These are phyloP conservation scores for Cataglyphis cursor DNA, from an alignment of 2,888 invertebrate genomes.

Conservation along the genomic window DNA sequence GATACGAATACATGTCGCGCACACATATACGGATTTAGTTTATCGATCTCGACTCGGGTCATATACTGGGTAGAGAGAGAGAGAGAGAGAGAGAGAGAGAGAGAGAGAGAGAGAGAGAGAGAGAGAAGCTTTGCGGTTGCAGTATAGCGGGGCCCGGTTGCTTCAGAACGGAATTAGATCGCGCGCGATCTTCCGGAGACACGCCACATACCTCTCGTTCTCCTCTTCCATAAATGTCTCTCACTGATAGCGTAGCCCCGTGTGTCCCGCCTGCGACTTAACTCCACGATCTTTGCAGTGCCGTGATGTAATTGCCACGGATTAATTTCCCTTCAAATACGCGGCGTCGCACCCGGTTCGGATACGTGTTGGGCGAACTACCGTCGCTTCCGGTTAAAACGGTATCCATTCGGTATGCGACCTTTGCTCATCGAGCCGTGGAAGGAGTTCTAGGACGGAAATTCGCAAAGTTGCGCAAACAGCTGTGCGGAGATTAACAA, in stretches of 20 bases:
- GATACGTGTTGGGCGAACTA: slow-evolving; percentile 15
- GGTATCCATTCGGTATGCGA: slow-evolving; percentile 26
- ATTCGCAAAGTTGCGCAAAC: slow-evolving; percentile 42
- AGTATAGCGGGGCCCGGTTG: not conserved
- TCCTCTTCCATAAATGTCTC: slow-evolving; percentile 35
- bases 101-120: slow-evolving; percentile 10
- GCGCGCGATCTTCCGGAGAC: slow-evolving; percentile 34
- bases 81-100: not conserved
- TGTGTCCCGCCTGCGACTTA: slow-evolving; percentile 24
- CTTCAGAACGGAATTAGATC: slow-evolving; percentile 34
- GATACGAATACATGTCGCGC: slow-evolving; percentile 36
- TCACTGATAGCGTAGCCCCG: not conserved
- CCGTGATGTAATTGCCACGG: slow-evolving; percentile 31
- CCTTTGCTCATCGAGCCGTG: slow-evolving; percentile 35
- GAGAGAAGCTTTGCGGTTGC: slow-evolving; percentile 26
- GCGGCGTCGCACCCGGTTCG: not conserved
- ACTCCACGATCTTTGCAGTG: slow-evolving; percentile 28
- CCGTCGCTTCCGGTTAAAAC: slow-evolving; percentile 30
- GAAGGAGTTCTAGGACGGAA: slow-evolving; percentile 26
- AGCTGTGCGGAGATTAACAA: slow-evolving; percentile 24
- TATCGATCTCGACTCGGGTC: slow-evolving; percentile 25
- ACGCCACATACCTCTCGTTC: slow-evolving; percentile 26
- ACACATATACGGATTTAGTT: slow-evolving; percentile 34
- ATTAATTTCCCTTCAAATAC: slow-evolving; percentile 47
- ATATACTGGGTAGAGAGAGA: slow-evolving; percentile 16